Evolutionary conservation across 2,113 vertebrate genomes (phyloP).

Genomic region (Ginglymostoma cirratum): DNA sequence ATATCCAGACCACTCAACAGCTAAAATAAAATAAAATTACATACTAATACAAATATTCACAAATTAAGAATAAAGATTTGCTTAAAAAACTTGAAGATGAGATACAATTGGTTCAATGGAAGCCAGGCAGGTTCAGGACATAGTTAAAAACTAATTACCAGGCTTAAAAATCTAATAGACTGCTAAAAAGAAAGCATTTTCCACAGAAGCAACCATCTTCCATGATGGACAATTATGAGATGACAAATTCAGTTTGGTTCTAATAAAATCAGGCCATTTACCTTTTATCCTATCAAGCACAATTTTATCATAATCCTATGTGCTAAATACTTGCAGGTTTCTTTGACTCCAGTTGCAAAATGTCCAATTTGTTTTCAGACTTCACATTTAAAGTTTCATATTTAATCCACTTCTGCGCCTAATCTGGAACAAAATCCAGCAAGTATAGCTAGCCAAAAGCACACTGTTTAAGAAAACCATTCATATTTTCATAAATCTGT

Average conservation of each 20-base stretch:
- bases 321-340: not conserved
- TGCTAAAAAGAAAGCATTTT: too few species aligned
- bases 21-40: too few species aligned
- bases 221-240: too few species aligned
- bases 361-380: not conserved
- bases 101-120: too few species aligned
- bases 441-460: not conserved
- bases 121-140: too few species aligned
- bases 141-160: too few species aligned
- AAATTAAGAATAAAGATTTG: too few species aligned
- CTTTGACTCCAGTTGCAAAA: not conserved
- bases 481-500: not conserved
- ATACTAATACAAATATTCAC: too few species aligned
- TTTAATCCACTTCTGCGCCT: not conserved
- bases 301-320: not conserved
- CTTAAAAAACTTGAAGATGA: too few species aligned
- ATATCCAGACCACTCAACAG: too few species aligned
- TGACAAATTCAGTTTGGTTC: not conserved
- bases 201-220: too few species aligned
- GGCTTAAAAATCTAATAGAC: too few species aligned
- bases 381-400: not conserved
- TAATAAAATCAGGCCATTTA: not conserved
- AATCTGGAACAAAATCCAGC: not conserved
- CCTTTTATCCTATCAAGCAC: not conserved
- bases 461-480: not conserved